Conservation (phyloP, 53 echinoderm and acorn worm genomes). For the Echinarachnius parma region DNA sequence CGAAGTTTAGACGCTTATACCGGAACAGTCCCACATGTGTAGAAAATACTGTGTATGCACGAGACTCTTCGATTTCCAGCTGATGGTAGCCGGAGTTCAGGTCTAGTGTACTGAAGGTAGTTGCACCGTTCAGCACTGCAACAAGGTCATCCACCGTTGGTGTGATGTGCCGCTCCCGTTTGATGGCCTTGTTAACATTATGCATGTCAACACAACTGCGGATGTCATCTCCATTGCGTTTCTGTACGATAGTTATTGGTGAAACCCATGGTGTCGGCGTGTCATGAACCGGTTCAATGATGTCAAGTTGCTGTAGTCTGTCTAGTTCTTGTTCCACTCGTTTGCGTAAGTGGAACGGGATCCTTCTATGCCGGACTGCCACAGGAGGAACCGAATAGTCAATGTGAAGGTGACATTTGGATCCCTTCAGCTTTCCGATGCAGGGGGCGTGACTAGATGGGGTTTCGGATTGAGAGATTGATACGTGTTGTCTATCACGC, state of each 20-base stretch:
- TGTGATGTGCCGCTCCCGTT: constrained; percentile 58
- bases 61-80: constrained; percentile 41
- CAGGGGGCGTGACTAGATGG: too few species aligned
- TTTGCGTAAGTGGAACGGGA: constrained; percentile 60
- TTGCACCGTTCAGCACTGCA: constrained; percentile 43
- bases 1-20: constrained; percentile 50
- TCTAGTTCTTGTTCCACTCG: constrained; percentile 53
- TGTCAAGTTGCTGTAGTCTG: constrained; percentile 31
- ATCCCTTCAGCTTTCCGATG: constrained; percentile 17
- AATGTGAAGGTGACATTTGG: constrained; percentile 25
- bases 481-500: too few species aligned
- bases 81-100: constrained; percentile 59
- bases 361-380: constrained; percentile 45
- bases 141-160: constrained; percentile 58
- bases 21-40: constrained; percentile 41
- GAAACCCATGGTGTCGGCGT: constrained; percentile 57
- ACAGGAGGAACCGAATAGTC: constrained; percentile 46
- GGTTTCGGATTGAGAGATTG: too few species aligned
- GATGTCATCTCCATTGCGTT: constrained; percentile 34
- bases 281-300: constrained; percentile 48
- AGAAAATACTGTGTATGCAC: constrained; percentile 52
- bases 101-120: constrained; percentile 51
- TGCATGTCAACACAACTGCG: constrained; percentile 45
- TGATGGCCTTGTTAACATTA: constrained; percentile 44
- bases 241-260: constrained; percentile 53